Evolutionary conservation across 2,888 invertebrate species (phyloP).

Genomic region (Drosophila ezoana): DNA sequence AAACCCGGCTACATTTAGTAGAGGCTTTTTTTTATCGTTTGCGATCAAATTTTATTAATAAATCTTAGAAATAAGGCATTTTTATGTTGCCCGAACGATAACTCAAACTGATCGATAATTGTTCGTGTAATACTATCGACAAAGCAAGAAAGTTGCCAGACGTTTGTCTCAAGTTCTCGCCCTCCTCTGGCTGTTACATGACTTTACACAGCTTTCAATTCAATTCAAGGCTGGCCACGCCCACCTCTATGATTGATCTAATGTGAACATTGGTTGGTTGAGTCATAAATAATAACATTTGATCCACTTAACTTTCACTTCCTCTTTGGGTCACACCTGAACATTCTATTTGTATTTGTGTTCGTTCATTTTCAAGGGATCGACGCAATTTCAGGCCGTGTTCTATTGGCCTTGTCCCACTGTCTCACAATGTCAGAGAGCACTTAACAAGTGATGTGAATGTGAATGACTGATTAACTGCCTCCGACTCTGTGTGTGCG

Average conservation of each 20-base stretch:
- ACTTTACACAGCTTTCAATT: not conserved
- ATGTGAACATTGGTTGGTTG: not conserved
- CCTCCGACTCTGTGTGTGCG: conserved; percentile 3
- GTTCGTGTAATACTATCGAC: too few relatives aligned
- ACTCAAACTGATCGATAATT: too few relatives aligned
- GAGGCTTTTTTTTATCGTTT: too few relatives aligned
- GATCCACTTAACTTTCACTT: conserved; percentile 23
- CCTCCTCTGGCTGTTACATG: not conserved
- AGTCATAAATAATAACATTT: not conserved
- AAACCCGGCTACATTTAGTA: too few relatives aligned
- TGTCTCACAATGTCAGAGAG: conserved; percentile 57
- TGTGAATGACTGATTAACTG: conserved; percentile 69
- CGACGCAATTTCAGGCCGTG: conserved; percentile 8
- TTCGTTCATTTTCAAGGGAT: not conserved
- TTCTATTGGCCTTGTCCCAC: conserved; percentile 39
- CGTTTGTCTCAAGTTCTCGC: not conserved
- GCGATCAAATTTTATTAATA: too few relatives aligned
- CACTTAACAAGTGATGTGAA: conserved; percentile 50
- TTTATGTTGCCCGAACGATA: too few relatives aligned
- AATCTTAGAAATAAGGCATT: too few relatives aligned
- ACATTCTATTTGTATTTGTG: conserved; percentile 20
- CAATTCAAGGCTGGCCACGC: conserved; percentile 20
- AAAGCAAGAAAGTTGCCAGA: too few relatives aligned
- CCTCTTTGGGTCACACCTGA: conserved; percentile 11
- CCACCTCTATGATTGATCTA: not conserved